Percentiles rank a stretch among this genome's conserved stretches.
phyloP scores from a whole-genome alignment of 2,113 vertebrate genomes.

The Ginglymostoma cirratum region DNA sequence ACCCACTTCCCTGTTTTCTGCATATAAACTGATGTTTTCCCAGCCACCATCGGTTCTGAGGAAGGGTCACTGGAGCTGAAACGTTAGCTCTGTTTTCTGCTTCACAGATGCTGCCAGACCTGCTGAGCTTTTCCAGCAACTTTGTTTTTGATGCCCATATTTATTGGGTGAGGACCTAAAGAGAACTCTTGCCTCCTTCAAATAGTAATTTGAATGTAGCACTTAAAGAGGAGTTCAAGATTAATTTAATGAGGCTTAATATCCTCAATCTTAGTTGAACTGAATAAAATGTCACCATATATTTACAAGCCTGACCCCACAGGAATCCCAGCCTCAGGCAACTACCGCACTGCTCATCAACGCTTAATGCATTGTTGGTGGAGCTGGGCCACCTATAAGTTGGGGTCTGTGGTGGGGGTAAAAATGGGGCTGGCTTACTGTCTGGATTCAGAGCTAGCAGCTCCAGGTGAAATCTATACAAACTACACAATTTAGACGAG shows the following conservation, averaged over 20 bases:
- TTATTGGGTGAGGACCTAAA: neutral
- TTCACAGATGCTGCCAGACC: too few relatives aligned
- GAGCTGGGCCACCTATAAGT: neutral
- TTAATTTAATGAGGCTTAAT: neutral
- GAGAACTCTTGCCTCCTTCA: neutral
- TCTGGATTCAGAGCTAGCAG: neutral
- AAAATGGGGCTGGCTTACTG: neutral
- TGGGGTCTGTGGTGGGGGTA: neutral
- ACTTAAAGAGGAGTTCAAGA: neutral
- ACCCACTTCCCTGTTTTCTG: too few relatives aligned
- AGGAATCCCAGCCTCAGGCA: neutral
- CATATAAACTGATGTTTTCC: too few relatives aligned
- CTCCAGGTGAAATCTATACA: neutral
- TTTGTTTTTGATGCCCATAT: neutral
- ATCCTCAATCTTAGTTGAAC: neutral
- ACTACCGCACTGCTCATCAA: neutral
- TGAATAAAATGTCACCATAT: neutral
- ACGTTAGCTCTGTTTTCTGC: too few relatives aligned
- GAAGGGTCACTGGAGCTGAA: too few relatives aligned
- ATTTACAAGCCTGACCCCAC: neutral
- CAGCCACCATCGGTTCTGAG: too few relatives aligned
- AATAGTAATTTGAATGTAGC: neutral
- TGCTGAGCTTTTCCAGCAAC: too few relatives aligned
- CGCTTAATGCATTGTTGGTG: neutral
- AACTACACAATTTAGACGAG: neutral